Evolutionary conservation across 2,113 vertebrate species (phyloP).

Genomic region (Pangasianodon gigas): DNA sequence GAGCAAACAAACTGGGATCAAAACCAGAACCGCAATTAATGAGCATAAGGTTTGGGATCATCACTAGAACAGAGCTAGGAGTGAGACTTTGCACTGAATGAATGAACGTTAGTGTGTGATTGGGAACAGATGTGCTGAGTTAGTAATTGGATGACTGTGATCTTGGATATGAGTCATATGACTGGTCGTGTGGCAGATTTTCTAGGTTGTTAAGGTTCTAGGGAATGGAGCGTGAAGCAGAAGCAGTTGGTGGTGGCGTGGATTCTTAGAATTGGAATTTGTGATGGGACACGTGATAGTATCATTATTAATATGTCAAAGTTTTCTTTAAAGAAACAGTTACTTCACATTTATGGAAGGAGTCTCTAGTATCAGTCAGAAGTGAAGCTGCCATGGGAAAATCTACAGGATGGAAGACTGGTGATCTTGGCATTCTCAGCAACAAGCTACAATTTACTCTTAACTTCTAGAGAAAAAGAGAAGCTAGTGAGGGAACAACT

Average conservation of each 20-base stretch:
- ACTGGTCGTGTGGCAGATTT: not conserved
- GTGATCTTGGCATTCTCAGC: not conserved
- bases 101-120: not conserved
- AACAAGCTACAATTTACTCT: not conserved
- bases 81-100: not conserved
- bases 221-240: not conserved
- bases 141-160: conserved; percentile 8
- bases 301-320: not conserved
- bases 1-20: not conserved
- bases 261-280: not conserved
- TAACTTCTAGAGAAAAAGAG: too few species aligned
- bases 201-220: not conserved
- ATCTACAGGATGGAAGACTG: not conserved
- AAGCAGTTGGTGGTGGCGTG: not conserved
- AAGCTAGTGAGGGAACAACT: too few species aligned
- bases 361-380: not conserved
- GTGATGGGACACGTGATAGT: not conserved
- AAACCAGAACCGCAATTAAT: not conserved
- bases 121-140: not conserved
- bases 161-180: conserved; percentile 7
- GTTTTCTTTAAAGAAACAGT: not conserved
- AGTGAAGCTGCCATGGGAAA: not conserved
- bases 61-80: not conserved
- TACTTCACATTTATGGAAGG: not conserved
- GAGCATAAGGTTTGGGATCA: not conserved